phyloP scores from a whole-genome alignment of 2,797 vertebrate genomes.

The Rousettus madagascariensis region DNA sequence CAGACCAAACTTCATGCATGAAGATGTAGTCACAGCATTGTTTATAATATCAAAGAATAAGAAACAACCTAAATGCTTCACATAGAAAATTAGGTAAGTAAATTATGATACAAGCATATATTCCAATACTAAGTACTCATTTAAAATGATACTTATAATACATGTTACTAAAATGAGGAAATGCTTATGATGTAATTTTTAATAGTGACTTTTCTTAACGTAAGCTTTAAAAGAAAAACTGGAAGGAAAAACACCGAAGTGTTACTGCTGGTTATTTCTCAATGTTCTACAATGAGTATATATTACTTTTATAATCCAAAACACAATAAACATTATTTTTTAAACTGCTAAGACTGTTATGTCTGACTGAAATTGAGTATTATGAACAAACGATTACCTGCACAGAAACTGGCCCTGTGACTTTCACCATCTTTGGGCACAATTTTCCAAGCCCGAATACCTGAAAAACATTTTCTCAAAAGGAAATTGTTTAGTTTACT shows the following conservation, averaged over 20 bases:
- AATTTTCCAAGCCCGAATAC: constrained; percentile 51
- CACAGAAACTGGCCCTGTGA: background rate
- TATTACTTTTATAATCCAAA: constrained; percentile 35
- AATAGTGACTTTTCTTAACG: background rate
- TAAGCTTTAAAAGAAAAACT: constrained; percentile 4
- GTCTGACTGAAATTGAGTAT: constrained; percentile 42
- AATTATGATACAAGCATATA: background rate
- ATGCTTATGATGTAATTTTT: background rate
- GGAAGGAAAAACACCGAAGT: background rate
- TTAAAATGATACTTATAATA: constrained; percentile 20
- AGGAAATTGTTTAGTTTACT: constrained; percentile 53
- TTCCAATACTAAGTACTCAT: background rate
- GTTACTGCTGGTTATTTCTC: background rate
- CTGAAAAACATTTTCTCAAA: background rate
- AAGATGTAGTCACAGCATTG: background rate
- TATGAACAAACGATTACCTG: background rate
- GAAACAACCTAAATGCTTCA: background rate
- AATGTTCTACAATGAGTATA: background rate
- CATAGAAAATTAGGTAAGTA: background rate
- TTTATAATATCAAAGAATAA: background rate
- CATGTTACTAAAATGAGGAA: constrained; percentile 16
- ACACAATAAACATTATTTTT: constrained; percentile 24
- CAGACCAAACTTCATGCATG: background rate
- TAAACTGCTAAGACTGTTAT: constrained; percentile 4
- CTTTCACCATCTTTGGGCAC: background rate